Evolutionary conservation across 2,888 invertebrate genomes (phyloP).

Genomic region (Glomeris marginata): DNA sequence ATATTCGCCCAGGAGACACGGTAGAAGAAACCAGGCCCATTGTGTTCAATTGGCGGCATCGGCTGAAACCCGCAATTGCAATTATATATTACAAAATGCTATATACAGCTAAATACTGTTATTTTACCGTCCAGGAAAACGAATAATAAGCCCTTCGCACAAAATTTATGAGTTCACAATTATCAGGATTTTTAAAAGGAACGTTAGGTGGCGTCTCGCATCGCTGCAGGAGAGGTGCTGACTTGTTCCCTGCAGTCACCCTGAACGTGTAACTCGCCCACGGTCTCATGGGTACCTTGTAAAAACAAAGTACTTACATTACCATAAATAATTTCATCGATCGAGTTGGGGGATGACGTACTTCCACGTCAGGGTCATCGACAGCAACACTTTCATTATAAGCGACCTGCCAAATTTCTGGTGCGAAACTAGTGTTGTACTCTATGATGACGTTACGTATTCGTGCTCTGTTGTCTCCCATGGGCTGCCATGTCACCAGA

Average conservation of each 20-base stretch:
- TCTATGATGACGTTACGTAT: conserved; percentile 79
- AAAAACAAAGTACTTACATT: too few species aligned
- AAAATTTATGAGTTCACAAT: conserved; percentile 76
- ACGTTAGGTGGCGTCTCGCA: conserved; percentile 77
- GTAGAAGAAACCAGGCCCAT: conserved; percentile 87
- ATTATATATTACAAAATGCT: too few species aligned
- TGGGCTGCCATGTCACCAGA: conserved; percentile 68
- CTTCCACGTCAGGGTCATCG: conserved; percentile 37
- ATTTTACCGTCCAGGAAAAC: conserved; percentile 74
- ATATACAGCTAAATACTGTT: conserved; percentile 1
- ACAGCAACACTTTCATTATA: conserved; percentile 63
- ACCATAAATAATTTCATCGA: too few species aligned
- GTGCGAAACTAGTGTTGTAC: conserved; percentile 85
- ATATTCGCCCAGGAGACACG: conserved; percentile 70
- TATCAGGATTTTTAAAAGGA: conserved; percentile 84
- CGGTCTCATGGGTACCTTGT: conserved; percentile 49
- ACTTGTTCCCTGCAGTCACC: conserved; percentile 80
- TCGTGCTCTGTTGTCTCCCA: conserved; percentile 89
- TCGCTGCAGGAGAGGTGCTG: conserved; percentile 64
- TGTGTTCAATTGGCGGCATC: conserved; percentile 94
- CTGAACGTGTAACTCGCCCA: conserved; percentile 95
- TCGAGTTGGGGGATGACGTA: too few species aligned
- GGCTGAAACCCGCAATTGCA: conserved; percentile 39
- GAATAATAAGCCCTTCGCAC: conserved; percentile 75
- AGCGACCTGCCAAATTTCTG: conserved; percentile 74